phyloP scores from a whole-genome alignment of 2,797 vertebrate species.

The Urocyon cinereoargenteus region DNA sequence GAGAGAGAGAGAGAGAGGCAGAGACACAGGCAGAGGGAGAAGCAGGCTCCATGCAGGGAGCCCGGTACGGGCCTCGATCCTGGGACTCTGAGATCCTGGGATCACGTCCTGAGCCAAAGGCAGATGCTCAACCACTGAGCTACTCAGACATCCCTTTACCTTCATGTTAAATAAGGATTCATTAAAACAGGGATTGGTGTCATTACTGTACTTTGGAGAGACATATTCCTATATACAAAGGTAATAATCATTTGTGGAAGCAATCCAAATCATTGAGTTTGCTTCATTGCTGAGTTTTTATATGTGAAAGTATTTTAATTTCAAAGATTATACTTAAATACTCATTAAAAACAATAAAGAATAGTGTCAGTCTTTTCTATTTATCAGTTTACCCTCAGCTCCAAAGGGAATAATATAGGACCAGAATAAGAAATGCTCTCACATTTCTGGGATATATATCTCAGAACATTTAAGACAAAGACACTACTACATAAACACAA shows the following conservation, averaged over 20 bases:
- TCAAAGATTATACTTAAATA: slow-evolving; percentile 9
- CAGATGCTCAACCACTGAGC: no score
- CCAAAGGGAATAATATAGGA: not conserved
- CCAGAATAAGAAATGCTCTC: not conserved
- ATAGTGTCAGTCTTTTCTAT: slow-evolving; percentile 41
- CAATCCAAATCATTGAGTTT: slow-evolving; percentile 14
- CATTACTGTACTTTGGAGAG: not conserved
- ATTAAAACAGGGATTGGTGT: not conserved
- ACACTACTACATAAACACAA: not conserved
- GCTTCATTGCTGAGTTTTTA: slow-evolving; percentile 64
- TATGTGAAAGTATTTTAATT: slow-evolving; percentile 40
- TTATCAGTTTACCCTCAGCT: not conserved
- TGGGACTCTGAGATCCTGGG: no score
- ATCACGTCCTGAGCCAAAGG: no score
- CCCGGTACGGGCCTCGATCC: no score
- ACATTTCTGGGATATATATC: not conserved
- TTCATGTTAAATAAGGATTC: slow-evolving; percentile 20
- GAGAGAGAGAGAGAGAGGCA: no score
- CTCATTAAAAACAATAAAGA: slow-evolving; percentile 26
- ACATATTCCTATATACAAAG: not conserved
- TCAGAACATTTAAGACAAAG: not conserved
- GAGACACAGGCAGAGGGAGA: no score
- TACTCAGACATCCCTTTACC: no score
- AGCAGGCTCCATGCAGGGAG: no score
- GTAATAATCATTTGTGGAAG: slow-evolving; percentile 1